A percentile compares a stretch with the other conserved stretches of the same genome.
Evolutionary conservation across 53 echinoderm and acorn worm species (phyloP).

Genomic region (Echinarachnius parma): DNA sequence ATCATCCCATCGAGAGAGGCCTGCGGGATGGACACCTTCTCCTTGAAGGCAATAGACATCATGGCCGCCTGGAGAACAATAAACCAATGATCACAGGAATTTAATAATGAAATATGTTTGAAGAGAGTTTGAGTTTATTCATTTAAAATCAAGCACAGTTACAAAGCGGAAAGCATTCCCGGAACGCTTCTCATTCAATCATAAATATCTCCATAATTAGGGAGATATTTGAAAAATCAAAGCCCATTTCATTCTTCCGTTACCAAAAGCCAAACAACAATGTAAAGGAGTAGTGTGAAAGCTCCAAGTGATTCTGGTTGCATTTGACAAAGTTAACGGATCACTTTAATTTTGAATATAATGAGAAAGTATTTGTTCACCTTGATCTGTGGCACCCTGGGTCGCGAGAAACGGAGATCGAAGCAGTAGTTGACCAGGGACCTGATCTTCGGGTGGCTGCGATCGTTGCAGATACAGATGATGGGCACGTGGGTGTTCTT

Average conservation of each 20-base stretch:
- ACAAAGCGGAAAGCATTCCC: neutral
- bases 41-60: conserved; percentile 87
- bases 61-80: conserved; percentile 69
- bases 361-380: conserved; percentile 24
- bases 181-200: no score
- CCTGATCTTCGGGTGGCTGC: conserved; percentile 84
- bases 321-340: no score
- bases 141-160: neutral
- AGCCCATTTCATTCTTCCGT: no score
- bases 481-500: conserved; percentile 79
- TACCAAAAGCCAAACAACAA: no score
- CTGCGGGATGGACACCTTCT: conserved; percentile 73
- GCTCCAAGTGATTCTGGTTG: no score
- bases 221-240: no score
- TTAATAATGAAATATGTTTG: neutral
- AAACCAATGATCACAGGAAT: neutral
- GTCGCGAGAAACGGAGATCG: conserved; percentile 90
- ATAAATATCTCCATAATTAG: no score
- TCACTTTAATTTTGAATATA: neutral
- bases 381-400: conserved; percentile 90
- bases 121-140: neutral
- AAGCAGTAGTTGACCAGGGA: conserved; percentile 87
- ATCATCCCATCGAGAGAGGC: conserved; percentile 79
- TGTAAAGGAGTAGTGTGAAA: no score
- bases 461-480: conserved; percentile 96